phyloP scores from a whole-genome alignment of 2,888 invertebrate species.

The Pristionchus entomophagus region DNA sequence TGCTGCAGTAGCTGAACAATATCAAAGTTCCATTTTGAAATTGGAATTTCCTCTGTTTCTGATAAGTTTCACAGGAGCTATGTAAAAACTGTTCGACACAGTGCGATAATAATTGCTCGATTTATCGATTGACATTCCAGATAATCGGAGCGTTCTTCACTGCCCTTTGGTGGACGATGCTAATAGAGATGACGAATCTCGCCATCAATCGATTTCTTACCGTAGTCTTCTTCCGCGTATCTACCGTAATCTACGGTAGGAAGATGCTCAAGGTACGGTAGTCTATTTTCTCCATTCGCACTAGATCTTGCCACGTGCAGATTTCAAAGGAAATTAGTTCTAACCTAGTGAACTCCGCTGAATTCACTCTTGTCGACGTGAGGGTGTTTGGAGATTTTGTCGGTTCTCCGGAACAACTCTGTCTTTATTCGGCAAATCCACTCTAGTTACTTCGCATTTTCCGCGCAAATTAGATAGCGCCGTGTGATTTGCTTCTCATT shows the following conservation, averaged over 20 bases:
- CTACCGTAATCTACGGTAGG: not conserved
- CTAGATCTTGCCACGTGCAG: too few species aligned
- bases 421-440: not conserved
- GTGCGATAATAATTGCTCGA: too few species aligned
- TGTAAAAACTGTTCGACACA: too few species aligned
- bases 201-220: conserved; percentile 33
- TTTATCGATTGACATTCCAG: not conserved
- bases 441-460: not conserved
- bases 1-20: too few species aligned
- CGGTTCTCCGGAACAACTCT: too few species aligned
- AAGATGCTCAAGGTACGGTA: not conserved
- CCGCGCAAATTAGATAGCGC: not conserved
- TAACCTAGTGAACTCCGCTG: too few species aligned
- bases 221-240: not conserved
- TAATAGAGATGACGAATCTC: conserved; percentile 26
- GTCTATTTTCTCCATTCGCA: not conserved
- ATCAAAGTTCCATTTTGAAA: too few species aligned
- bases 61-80: too few species aligned
- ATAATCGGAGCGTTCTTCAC: conserved; percentile 34
- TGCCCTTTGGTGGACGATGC: conserved; percentile 29
- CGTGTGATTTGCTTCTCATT: not conserved
- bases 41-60: too few species aligned
- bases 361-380: too few species aligned
- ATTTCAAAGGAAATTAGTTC: too few species aligned
- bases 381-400: too few species aligned